Evolutionary conservation across 2,113 vertebrate species (phyloP), one percentile per base, ranked within the genome.

Genomic region (Erythrocercus mccallii): DNA sequence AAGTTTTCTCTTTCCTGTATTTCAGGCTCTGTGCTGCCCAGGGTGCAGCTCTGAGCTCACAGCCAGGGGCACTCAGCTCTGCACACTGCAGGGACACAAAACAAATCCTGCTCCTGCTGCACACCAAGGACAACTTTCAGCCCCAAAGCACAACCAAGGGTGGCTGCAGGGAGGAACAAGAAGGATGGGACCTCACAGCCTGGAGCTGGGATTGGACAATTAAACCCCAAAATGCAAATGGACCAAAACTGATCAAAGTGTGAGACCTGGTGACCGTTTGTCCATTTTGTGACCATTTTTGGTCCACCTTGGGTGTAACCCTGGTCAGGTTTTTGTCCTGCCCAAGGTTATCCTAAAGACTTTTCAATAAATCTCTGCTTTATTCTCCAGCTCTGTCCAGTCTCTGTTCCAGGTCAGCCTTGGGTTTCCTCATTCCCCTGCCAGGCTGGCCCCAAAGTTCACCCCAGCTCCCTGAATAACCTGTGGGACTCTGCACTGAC

Each of bases 261-360:
- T 57, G 33, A 57, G 33, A 57, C 21, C 14, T 35, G 0, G 3
- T 23, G 21, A 24, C 13, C 5, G 0, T 14, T 22, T 15, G 21
- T 15, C 56, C 14, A n/a, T 57, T 23, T 27, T 27, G 25, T 27
- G 54, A 6, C 33, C 21, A 35, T 57, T 35, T 57, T 57, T 33
- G 22, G 56, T 10, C 33, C 21, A 23, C 56, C 9, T 57, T 57
- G 56, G 21, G 33, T 57, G 33, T 2, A 57, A 21, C 33, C 33
- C 33, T 35, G 33, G 9, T 6, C 56, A 35, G 21, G 21, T 33
- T 10, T 33, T 21, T 57, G 56, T 57, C 33, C 56, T 57, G 56
- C 13, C 33, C 33, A 24, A 57, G 33, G 22, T 35, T 6, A 7
- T 1, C 33, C 14, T 24, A 11, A 16, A 58, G 14, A 14, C n/a